A percentile compares a stretch with the other conserved stretches of the same genome.
Conservation (phyloP, 2,113 vertebrate species). For the Semicossyphus pulcher region DNA sequence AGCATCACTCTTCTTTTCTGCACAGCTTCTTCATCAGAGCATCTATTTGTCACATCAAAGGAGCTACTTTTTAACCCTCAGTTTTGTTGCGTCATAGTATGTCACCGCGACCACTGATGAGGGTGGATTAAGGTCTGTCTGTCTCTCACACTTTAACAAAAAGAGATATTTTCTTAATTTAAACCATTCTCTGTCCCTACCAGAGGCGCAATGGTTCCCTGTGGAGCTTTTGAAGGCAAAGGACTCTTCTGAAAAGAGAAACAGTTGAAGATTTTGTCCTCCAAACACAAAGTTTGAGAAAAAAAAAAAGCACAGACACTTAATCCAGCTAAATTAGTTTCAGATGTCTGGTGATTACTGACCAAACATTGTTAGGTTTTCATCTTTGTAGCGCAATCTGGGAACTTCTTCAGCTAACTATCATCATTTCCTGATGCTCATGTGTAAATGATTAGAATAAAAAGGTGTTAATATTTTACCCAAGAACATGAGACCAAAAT, state of each 20-base stretch:
- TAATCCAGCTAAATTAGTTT: no score
- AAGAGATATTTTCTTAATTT: conserved; percentile 23
- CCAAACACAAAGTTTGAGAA: not conserved
- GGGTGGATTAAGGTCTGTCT: conserved; percentile 7
- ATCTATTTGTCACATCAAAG: conserved; percentile 32
- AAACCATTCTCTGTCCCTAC: conserved; percentile 33
- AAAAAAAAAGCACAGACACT: no score
- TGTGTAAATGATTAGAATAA: no score
- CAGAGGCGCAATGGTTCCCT: conserved; percentile 1
- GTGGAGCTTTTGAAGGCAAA: not conserved
- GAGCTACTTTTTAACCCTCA: conserved; percentile 12
- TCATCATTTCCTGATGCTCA: no score
- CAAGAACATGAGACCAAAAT: no score
- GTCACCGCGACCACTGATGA: not conserved
- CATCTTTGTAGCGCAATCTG: no score
- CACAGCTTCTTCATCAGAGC: conserved; percentile 5
- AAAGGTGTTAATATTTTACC: no score
- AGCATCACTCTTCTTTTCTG: not conserved
- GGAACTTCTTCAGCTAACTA: no score
- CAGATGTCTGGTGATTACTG: no score
- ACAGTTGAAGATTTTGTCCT: no score
- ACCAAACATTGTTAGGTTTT: no score
- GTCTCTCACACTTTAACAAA: not conserved
- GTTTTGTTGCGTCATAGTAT: conserved; percentile 19
- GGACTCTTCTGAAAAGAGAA: not conserved